Base-by-base conservation (phyloP, 2,888 invertebrate species). In the Pachycephus smyrnensis region DNA sequence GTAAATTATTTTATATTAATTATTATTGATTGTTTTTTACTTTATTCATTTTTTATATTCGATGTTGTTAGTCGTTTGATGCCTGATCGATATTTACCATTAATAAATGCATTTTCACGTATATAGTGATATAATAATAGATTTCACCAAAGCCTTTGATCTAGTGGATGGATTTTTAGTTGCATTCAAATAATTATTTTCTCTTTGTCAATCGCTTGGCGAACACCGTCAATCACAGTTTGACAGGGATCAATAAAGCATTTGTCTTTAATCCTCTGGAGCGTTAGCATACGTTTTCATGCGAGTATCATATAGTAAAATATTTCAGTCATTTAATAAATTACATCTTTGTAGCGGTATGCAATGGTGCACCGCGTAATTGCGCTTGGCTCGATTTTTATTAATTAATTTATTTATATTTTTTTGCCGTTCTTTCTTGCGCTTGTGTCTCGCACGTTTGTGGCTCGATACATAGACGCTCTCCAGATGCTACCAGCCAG, bases 1-100 rank as follows among this genome's bases (percentile, higher is more conserved):
- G 97, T 97, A 90, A 93, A 92, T 30, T 76, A 68, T 68, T 73
- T 55, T 55, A 23, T 9, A 55, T 23, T 23, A 55, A 55, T 69
- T 71, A 33, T 71, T 77, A 71, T 68, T n/a, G 37, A 73, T 71
- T 69, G 35, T 37, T 36, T 73, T 79, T 0, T 40, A 37, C 82
- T 80, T 82, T 82, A 31, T 80, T 80, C 75, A 76, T 79, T 78
- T 79, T 81, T 76, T 83, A 81, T 71, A 32, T 6, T 71, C 12
- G 31, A 71, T 31, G 71, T 31, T 32, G 31, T 71, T 32, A 23
- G 23, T 23, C 55, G 55, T 23, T 23, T 9, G 23, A 55, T 23
- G 23, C 55, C 9, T 55, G 9, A 55, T 2, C 55, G 55, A 55
- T 55, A 55, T 55, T 36, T 36, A 1, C 15, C 55, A 55, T 23